These are phyloP conservation scores for Brevimyrus niger DNA, from an alignment of 2,113 vertebrate genomes.

Conservation along the genomic window DNA sequence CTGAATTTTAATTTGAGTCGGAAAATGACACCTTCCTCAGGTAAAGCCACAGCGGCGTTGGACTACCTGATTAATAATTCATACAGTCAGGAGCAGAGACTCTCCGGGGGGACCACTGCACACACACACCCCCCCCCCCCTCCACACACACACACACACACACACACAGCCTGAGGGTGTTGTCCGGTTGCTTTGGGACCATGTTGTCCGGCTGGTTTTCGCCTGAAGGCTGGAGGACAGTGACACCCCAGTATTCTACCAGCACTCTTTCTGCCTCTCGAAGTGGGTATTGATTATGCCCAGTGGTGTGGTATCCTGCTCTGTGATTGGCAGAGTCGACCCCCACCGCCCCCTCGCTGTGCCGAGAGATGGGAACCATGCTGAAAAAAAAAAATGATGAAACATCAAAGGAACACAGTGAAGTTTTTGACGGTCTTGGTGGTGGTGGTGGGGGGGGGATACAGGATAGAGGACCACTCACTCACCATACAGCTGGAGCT, in stretches of 20 bases:
- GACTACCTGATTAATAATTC: conserved; percentile 13
- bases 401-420: neutral
- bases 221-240: neutral
- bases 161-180: neutral
- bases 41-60: neutral
- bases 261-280: neutral
- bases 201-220: neutral
- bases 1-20: conserved; percentile 7
- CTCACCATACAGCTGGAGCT: neutral
- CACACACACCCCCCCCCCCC: neutral
- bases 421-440: neutral
- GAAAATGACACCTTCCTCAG: neutral
- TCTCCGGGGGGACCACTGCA: neutral
- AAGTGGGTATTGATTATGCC: neutral
- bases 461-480: neutral
- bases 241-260: neutral
- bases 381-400: neutral
- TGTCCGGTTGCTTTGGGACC: neutral
- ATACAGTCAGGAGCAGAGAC: neutral
- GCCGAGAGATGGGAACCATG: neutral
- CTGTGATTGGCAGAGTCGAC: neutral
- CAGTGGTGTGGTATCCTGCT: neutral
- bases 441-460: neutral
- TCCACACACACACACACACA: neutral
- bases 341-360: neutral